Evolutionary conservation across 2,113 vertebrate genomes (phyloP), one percentile per base, ranked within the genome.

Genomic region (Centropristis striata): DNA sequence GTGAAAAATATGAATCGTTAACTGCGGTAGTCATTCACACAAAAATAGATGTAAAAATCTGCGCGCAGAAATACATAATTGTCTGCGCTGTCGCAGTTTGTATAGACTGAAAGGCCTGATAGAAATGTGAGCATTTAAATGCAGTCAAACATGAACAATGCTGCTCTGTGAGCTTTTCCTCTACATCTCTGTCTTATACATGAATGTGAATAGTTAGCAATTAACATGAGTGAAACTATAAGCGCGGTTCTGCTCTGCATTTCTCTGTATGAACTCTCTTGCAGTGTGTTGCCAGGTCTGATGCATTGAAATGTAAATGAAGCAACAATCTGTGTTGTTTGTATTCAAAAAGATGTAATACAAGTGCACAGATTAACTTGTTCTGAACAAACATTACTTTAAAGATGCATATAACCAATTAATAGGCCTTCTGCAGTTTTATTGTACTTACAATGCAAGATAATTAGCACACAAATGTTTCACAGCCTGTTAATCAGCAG

Each of bases 241-340:
- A 72, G 78, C 21, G 81, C 64, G 12, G 83, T 8, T 54, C 46
- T 37, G 75, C 81, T 61, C 58, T 69, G 42, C 21, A 8, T 32
- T 55, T 21, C 42, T 37, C 11, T 55, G 14, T 39, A 37, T 47
- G 42, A 44, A 37, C 49, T 27, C 66, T 0, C 8, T 13, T 3
- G 51, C 68, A 36, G 25, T 1, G 60, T n/a, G n/a, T n/a, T 55
- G 80, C 37, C 21, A 53, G 54, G 61, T 78, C 51, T 64, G 50
- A 27, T 20, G 71, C 75, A 81, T 25, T 84, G 61, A 81, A 46
- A 84, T 86, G 87, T 37, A 89, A 91, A 89, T 28, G 58, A 83
- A 39, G 42, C 60, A 25, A 66, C 60, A 76, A 51, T 65, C 58
- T 64, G 44, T 67, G 74, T 58, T 71, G 66, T 64, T 81, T 67